Base-by-base conservation (phyloP, 2,113 vertebrate genomes). In the Equus przewalskii region DNA sequence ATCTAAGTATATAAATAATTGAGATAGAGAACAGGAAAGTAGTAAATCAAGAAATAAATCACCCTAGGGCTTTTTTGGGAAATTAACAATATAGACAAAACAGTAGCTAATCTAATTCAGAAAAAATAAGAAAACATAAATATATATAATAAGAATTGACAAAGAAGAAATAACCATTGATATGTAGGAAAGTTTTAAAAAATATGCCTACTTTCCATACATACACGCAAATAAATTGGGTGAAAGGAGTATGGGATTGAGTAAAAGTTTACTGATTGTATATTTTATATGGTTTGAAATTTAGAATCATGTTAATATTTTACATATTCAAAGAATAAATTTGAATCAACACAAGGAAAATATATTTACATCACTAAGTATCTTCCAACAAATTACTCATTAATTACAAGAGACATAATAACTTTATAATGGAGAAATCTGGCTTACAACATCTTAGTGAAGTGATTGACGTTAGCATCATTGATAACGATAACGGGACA, bases 321-420 rank as follows among this genome's bases (percentile, higher is more conserved):
- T 65, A 64, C 83, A 72, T 49, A 85, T 49, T 84, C 44, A 87
- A 94, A 84, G 76, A 83, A 91, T 72, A 91, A 96, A 88, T 69
- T 10, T 16, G 5, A 91, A 72, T 56, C 11, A 88, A 83, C 19
- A 54, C 12, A 64, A 83, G 19, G 26, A 46, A 72, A 30, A 54
- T 3, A 79, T 72, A 78, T 46, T 72, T 70, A 78, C 67, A 94
- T 72, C 44, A 70, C 54, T 82, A 82, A 81, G n/a, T 76, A 64
- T 69, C 28, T 81, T 41, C 41, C 28, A 86, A 51, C 6, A 91
- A 85, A 88, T 76, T 64, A 91, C 44, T 69, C 58, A 79, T 49
- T 89, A 65, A 78, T 89, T 78, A 62, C n/a, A 24, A 76, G 88
- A 54, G 15, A 21, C 64, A 97, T 70, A 80, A 60, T 44, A 62